Base-by-base conservation (phyloP, 2,888 invertebrate genomes). In the Macrophya alboannulata region DNA sequence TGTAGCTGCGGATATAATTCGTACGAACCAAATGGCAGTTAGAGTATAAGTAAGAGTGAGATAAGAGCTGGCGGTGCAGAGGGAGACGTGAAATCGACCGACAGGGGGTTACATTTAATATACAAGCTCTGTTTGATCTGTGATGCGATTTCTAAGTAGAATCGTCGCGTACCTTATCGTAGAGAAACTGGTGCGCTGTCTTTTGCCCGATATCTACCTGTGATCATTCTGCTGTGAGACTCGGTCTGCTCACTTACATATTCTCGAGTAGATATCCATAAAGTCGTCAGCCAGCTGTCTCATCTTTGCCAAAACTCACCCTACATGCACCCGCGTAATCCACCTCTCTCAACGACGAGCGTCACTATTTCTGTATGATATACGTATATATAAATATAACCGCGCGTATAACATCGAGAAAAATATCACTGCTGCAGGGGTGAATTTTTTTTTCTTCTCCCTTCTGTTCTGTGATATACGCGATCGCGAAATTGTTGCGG, bases 151-250 rank as follows among this genome's bases (percentile, higher is more conserved):
- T 92, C 91, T 91, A 91, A 92, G 91, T 90, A 92, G 90, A 86
- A 86, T 15, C 68, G 68, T 68, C 37, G 68, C 25, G 55, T 55
- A 55, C 17, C 55, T 55, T 62, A 62, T 21, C 51, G 77, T 51
- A 81, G 59, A 59, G 81, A 65, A 81, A n/a, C 65, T 25, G 10
- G 40, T 21, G 25, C 62, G 81, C 37, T 81, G 83, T 83, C 83
- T 83, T 83, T 83, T 83, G 37, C 83, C 6, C 65, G 68, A 55
- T 79, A 79, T 25, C 37, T 81, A 83, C 92, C 92, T 93, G 92
- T 93, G 93, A 93, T 93, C 93, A 89, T 90, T 93, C 93, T 93
- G 89, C 92, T 92, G 93, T 93, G 91, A 93, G 91, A 92, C 91
- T 87, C 91, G 91, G 92, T 91, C 90, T 91, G 86, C 87, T 85